Base-by-base conservation (phyloP, 2,888 invertebrate species). In the Ephialtes manifestator region DNA sequence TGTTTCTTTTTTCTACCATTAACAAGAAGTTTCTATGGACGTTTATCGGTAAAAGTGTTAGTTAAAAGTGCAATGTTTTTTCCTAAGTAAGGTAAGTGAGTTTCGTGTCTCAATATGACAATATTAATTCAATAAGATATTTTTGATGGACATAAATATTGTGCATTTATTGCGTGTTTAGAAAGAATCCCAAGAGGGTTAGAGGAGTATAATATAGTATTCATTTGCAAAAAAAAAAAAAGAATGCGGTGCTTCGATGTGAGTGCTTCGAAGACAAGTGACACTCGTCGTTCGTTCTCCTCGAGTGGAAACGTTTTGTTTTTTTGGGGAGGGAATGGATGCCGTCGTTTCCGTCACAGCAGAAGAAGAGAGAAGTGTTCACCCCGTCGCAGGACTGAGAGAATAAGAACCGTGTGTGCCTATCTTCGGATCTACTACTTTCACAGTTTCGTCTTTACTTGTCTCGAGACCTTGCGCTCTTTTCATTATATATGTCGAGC, bases 241-340 rank as follows among this genome's bases (percentile, higher is more conserved):
- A 20, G 60, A 65, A 77, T 48, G 77, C 55, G 20, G 51, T 46
- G 65, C 72, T 86, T 90, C 89, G 88, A 90, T 87, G 89, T 86
- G 83, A 82, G 86, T 87, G 86, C 89, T 86, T 76, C 87, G 87
- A 90, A 90, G 91, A 92, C 92, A 91, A 93, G 93, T 91, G 92
- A 91, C 93, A 91, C 92, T 93, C 91, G 91, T 91, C 88, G 87
- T 88, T 87, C 88, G 87, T 88, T 88, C 89, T 89, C 88, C 89
- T 91, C 89, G 81, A 90, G 89, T 90, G 87, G 86, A 86, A 46
- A 72, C 81, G 84, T 76, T 76, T 74, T 67, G 48, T 68, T 67
- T 60, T 35, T 84, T 75, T 67, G 71, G 75, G 58, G 43, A 46
- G 58, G 65, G 63, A 39, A 48, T 18, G 76, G 63, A 76, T 58